Evolutionary conservation across 2,888 invertebrate species (phyloP), one percentile per base, ranked within the genome.

Genomic region (Elysia crispata): DNA sequence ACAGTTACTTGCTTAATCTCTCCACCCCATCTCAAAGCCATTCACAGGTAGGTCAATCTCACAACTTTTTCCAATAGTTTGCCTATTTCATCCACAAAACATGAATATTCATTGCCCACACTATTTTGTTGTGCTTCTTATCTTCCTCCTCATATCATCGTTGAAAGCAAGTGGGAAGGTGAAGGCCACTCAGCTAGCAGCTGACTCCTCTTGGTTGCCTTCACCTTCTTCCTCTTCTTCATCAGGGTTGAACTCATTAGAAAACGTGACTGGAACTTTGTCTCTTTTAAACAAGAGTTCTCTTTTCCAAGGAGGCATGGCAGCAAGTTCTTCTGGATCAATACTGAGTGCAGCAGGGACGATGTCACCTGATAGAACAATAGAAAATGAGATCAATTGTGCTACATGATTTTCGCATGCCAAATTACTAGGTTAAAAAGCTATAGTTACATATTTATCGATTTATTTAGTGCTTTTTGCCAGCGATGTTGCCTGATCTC

Each of bases 251-350:
- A 81, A 85, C 73, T 85, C 84, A 75, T 85, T 85, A 66, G 81
- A 83, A 78, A 85, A 85, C 49, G 84, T 81, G 41, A 79, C 79
- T n/a, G 84, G 84, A 31, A 85, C 82, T 79, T 85, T 85, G 57
- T 83, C 82, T 62, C 84, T 70, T 66, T 83, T 84, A 85, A 87
- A 87, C 77, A 86, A 84, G 18, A 89, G 86, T 81, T 88, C 87
- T 64, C 84, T 83, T 77, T 88, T 89, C 88, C 87, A 89, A 31
- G 83, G 84, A 11, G 89, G 89, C 78, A 89, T 80, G 64, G 84
- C 85, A 28, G 85, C 87, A 83, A 87, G 84, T 82, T 88, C 88
- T 33, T 81, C 84, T 18, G 84, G 84, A 54, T 83, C 84, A 20
- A 85, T 85, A 73, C 81, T 81, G 62, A 85, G 72, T 28, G 84